Conservation (phyloP, 2,888 invertebrate genomes). For the Masnerella sp. region DNA sequence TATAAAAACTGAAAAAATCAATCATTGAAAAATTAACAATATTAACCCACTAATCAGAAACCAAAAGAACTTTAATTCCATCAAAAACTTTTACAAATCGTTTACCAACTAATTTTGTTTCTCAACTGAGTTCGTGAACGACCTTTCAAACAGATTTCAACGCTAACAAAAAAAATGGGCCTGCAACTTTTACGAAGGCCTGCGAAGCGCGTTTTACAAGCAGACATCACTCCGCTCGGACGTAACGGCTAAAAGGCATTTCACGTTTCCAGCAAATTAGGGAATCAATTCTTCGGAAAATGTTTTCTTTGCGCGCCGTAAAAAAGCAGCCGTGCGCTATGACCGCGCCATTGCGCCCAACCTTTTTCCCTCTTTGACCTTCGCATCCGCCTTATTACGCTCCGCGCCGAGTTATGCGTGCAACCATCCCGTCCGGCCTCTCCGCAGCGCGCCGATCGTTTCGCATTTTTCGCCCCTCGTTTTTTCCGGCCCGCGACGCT, state of each 20-base stretch:
- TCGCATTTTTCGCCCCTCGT: conserved; percentile 11
- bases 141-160: too few species aligned
- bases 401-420: conserved; percentile 48
- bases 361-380: conserved; percentile 55
- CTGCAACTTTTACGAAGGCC: too few species aligned
- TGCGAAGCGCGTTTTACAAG: too few species aligned
- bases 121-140: too few species aligned
- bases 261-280: conserved; percentile 53
- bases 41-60: too few species aligned
- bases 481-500: conserved; percentile 21
- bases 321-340: conserved; percentile 55
- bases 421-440: conserved; percentile 44
- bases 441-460: conserved; percentile 35
- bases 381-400: conserved; percentile 54
- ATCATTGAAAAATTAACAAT: too few species aligned
- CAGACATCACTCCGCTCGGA: conserved; percentile 21
- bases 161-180: too few species aligned
- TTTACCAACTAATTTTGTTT: conserved; percentile 14
- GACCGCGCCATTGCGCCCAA: conserved; percentile 52
- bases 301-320: conserved; percentile 56
- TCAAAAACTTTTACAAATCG: conserved; percentile 7
- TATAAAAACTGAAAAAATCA: too few species aligned
- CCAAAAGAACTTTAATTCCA: too few species aligned
- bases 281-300: conserved; percentile 57
- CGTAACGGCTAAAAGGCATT: conserved; percentile 38